phyloP scores from a whole-genome alignment of 2,888 invertebrate species.

The Drosophila prostipennis region DNA sequence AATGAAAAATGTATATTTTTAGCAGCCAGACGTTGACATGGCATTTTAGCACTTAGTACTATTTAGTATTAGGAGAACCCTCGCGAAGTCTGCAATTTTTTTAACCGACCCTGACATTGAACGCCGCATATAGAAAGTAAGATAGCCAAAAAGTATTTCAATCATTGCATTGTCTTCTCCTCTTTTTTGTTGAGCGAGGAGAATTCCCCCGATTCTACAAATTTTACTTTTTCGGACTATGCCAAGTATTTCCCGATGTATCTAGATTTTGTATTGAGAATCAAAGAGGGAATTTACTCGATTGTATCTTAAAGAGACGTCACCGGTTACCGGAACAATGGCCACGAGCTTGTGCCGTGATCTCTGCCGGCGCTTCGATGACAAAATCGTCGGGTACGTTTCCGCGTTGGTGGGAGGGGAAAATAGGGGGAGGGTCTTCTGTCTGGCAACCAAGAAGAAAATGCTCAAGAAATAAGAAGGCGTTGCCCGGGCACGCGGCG shows the following conservation, averaged over 20 bases:
- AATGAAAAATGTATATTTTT: constrained; percentile 18
- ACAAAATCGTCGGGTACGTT: constrained; percentile 13
- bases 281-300: neutral
- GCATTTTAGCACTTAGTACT: constrained; percentile 10
- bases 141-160: constrained; percentile 32
- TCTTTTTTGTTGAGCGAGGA: constrained; percentile 1
- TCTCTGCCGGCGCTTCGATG: constrained; percentile 41
- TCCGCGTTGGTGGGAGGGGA: constrained; percentile 24
- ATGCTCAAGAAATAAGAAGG: constrained; percentile 8
- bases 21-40: constrained; percentile 49
- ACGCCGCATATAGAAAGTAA: constrained; percentile 28
- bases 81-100: constrained; percentile 18
- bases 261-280: constrained; percentile 17
- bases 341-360: constrained; percentile 61
- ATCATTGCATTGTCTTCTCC: constrained; percentile 1
- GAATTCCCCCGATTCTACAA: constrained; percentile 40
- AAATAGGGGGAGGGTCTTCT: constrained; percentile 13
- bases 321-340: constrained; percentile 59
- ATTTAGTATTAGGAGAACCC: neutral
- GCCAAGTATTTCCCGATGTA: constrained; percentile 32
- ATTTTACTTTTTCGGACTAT: constrained; percentile 42
- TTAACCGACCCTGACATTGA: constrained; percentile 62
- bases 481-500: constrained; percentile 1
- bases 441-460: constrained; percentile 5
- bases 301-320: constrained; percentile 37